Evolutionary conservation across 2,888 invertebrate genomes (phyloP), one percentile per base, ranked within the genome.

Genomic region (Polymixis flavicincta): DNA sequence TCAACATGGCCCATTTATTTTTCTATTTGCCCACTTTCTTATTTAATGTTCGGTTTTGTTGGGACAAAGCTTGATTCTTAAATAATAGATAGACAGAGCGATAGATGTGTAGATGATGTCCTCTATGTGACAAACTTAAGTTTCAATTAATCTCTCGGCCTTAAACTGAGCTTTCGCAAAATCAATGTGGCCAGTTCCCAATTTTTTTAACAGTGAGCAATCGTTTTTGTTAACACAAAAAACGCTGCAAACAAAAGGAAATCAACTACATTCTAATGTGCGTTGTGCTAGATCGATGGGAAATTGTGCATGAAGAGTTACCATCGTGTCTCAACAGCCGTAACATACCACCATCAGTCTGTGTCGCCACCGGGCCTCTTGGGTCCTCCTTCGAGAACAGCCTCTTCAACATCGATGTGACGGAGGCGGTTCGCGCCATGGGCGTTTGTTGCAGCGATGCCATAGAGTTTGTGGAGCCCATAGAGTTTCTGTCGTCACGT

Each of bases 371-470:
- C 4, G 89, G 83, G 57, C 91, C 89, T 54, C 96, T 96, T 74
- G 94, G 94, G 63, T 98, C 98, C 81, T 98, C 98, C 79, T 98
- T 97, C 66, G 98, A 98, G 89, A 98, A 98, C 71, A 98, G 95
- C 82, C 98, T 97, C 90, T 98, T 98, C 13, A 98, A 93, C 89
- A 98, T 97, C 19, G 97, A 98, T 0, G 98, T 98, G 54, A 98
- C 98, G 0, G 98, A 98, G 88, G 97, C 98, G 0, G 97, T 97
- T 67, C 98, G 96, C 0, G 98, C 97, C 88, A 98, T 95, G 0
- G 80, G 98, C 95, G 85, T 98, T 97, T 82, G 98, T 97, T 93
- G 97, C 94, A 82, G 97, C 93, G 93, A 98, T 78, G 92, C 93
- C 95, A 97, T 93, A 8, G 96, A 96, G 83, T 95, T 94, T n/a